Percentiles rank a stretch among this genome's conserved stretches.
These are phyloP conservation scores for Limnothrissa miodon DNA, from an alignment of 2,113 vertebrate species.

Conservation along the genomic window DNA sequence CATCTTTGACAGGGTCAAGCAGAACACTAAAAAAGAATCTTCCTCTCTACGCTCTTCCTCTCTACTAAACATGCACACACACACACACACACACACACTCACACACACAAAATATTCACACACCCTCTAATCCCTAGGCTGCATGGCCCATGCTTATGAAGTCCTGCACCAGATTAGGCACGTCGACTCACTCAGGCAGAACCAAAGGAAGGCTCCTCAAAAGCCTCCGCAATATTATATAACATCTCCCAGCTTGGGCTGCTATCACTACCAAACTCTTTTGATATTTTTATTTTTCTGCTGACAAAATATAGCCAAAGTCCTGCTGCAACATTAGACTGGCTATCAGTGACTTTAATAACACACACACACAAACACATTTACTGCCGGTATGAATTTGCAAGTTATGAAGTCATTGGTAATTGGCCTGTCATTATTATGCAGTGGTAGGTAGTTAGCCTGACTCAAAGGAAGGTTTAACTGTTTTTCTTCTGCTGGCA, in stretches of 20 bases:
- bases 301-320: no score
- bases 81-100: no score
- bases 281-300: not conserved
- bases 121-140: conserved; percentile 31
- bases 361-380: not conserved
- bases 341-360: not conserved
- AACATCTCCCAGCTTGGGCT: not conserved
- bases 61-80: not conserved
- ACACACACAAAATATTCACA: no score
- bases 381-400: not conserved
- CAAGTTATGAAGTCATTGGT: not conserved
- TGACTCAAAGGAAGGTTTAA: not conserved
- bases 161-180: conserved; percentile 38
- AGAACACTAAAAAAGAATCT: conserved; percentile 12
- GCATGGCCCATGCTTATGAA: conserved; percentile 40
- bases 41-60: not conserved
- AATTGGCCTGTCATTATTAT: not conserved
- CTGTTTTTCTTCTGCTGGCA: not conserved
- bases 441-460: not conserved
- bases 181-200: conserved; percentile 37
- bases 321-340: not conserved
- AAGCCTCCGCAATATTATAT: not conserved
- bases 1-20: not conserved
- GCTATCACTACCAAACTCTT: not conserved
- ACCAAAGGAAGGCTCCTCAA: conserved; percentile 17